These are phyloP conservation scores for Pseudococcus jackbeardsleyi DNA, from an alignment of 2,888 invertebrate genomes.

Conservation along the genomic window DNA sequence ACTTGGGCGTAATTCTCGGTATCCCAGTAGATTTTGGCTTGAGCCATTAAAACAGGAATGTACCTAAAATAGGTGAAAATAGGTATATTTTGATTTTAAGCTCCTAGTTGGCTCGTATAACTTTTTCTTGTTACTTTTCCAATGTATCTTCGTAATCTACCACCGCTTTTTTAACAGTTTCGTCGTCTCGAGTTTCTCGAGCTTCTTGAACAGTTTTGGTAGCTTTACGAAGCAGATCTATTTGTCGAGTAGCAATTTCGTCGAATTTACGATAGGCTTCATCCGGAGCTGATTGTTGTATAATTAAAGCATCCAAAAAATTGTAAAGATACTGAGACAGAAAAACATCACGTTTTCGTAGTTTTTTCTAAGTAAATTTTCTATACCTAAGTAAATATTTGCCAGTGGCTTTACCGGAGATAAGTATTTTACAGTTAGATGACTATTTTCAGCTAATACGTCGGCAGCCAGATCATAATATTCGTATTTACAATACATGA, in stretches of 20 bases:
- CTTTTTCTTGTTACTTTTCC: constrained; percentile 74
- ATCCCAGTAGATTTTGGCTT: constrained; percentile 99
- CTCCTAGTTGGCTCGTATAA: not conserved
- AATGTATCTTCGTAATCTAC: constrained; percentile 92
- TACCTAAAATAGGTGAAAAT: constrained; percentile 74
- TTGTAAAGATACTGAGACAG: constrained; percentile 87
- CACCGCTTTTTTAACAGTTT: constrained; percentile 87
- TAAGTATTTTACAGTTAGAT: constrained; percentile 94
- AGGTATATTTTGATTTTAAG: not conserved
- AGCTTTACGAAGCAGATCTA: constrained; percentile 89
- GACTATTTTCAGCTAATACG: constrained; percentile 96
- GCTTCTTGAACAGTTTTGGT: constrained; percentile 96
- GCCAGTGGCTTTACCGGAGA: constrained; percentile 78
- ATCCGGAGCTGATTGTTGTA: constrained; percentile 95
- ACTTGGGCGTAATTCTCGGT: constrained; percentile 95
- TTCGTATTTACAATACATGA: constrained; percentile 97
- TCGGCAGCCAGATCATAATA: constrained; percentile 98
- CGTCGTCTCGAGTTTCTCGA: constrained; percentile 87
- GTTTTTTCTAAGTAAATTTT: not conserved
- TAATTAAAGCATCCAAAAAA: constrained; percentile 95
- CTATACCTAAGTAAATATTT: not conserved
- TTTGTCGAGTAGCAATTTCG: constrained; percentile 90
- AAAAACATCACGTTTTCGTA: not conserved
- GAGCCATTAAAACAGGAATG: constrained; percentile 98
- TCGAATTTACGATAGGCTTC: constrained; percentile 97